Evolutionary conservation across 1,140 invertebrate genomes (phyloP).

Genomic region (Lysiphlebus fabarum): DNA sequence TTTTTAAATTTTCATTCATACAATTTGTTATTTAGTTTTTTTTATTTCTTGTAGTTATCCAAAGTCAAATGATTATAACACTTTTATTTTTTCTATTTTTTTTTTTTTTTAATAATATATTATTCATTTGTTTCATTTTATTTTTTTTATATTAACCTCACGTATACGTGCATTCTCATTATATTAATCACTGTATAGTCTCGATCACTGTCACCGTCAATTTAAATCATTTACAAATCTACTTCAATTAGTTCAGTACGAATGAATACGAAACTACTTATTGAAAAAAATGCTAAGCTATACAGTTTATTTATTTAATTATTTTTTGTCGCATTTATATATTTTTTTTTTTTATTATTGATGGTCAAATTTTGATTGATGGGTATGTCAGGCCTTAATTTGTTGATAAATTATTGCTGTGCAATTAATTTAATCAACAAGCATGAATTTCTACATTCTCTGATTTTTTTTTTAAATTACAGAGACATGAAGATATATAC

Average conservation of each 20-base stretch:
- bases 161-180: constrained; percentile 4
- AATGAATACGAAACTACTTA: constrained; percentile 49
- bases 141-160: constrained; percentile 5
- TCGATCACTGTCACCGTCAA: constrained; percentile 25
- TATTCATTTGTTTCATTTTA: constrained; percentile 9
- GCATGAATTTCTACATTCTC: neutral
- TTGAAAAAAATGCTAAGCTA: constrained; percentile 35
- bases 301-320: constrained; percentile 30
- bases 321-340: too few species aligned
- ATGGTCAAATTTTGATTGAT: constrained; percentile 10
- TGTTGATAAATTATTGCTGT: constrained; percentile 11
- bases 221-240: constrained; percentile 41
- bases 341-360: too few species aligned
- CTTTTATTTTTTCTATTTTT: constrained; percentile 2
- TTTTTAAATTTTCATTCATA: neutral
- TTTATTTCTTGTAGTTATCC: constrained; percentile 2
- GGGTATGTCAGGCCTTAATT: constrained; percentile 10
- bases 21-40: neutral
- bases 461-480: neutral
- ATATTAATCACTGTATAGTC: constrained; percentile 14
- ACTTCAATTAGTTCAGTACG: constrained; percentile 34
- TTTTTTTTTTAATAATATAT: constrained; percentile 1
- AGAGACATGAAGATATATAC: neutral
- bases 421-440: constrained; percentile 7
- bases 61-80: constrained; percentile 10